Evolutionary conservation across 2,797 vertebrate species (phyloP), one percentile per base, ranked within the genome.

Genomic region (Geotrypetes seraphini): DNA sequence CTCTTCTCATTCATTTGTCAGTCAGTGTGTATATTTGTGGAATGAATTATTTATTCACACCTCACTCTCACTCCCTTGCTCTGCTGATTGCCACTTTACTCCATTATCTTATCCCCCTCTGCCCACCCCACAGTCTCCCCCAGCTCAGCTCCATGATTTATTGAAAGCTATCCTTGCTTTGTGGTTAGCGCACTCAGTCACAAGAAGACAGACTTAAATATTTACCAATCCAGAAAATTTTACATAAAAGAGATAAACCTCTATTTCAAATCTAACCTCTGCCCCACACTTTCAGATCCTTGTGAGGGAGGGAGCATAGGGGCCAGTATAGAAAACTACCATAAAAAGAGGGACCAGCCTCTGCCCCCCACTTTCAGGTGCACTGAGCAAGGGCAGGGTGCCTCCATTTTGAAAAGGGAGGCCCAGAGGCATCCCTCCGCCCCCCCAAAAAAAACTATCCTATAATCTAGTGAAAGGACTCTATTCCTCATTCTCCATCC

Each of bases 31-130:
- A 78, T 79, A 66, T 81, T 79, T 81, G 63, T 79, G 78, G 77
- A 79, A 81, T 83, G 73, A 79, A 81, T 79, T 73, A 78, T 83
- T 81, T 68, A 82, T 76, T 39, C 19, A 28, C 31, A 39, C 22
- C 25, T 39, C 39, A 29, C 43, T 45, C 25, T 41, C 65, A 59
- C 58, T 47, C 60, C 40, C 19, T 45, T 22, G 33, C 66, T 60
- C 16, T 11, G 48, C 64, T 48, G 50, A 39, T 33, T 28, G 25
- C 35, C 31, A 19, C 42, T 45, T 45, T 24, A 36, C 56, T 60
- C 36, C 13, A 42, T 50, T 53, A 44, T 29, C 34, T 1, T 8
- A 26, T 23, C 11, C 33, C 31, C 19, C 22, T 25, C 11, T 33
- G 30, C 11, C 11, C 5, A 1, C 5, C 19, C 36, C 28, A 31